phyloP scores from a whole-genome alignment of 2,888 invertebrate genomes.

The Sclerodermus sp. region DNA sequence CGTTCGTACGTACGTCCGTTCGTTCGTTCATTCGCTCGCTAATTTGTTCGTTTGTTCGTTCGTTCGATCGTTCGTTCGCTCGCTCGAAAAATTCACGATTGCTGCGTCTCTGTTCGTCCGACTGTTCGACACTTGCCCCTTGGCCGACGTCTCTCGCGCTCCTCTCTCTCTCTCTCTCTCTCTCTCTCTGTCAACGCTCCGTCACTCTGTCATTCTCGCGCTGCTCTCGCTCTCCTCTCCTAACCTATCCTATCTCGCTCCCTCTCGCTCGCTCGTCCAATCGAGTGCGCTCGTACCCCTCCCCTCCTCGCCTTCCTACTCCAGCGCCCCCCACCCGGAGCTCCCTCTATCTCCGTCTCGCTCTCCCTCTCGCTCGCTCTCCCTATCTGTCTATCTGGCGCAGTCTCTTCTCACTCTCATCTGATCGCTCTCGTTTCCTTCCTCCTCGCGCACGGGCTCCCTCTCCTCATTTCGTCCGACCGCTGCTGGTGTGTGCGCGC shows the following conservation, averaged over 20 bases:
- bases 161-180: constrained; percentile 7
- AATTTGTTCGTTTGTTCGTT: constrained; percentile 22
- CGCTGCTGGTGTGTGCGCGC: constrained; percentile 27
- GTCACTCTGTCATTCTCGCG: constrained; percentile 7
- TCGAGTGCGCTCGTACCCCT: too few species aligned
- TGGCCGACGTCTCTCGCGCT: constrained; percentile 6
- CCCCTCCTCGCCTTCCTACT: too few species aligned
- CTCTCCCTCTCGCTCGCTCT: constrained; percentile 21
- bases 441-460: neutral
- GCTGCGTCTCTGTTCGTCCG: constrained; percentile 12
- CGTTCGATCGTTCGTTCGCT: constrained; percentile 32
- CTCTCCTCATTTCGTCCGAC: neutral
- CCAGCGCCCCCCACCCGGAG: too few species aligned
- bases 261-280: constrained; percentile 10
- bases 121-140: constrained; percentile 2
- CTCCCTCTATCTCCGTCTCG: constrained; percentile 18
- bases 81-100: too few species aligned
- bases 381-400: constrained; percentile 2
- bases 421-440: neutral
- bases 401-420: constrained; percentile 2
- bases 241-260: neutral
- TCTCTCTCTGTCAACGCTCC: constrained; percentile 14
- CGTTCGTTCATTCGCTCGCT: constrained; percentile 28
- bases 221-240: constrained; percentile 3
- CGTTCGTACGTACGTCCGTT: constrained; percentile 32